Base-by-base conservation (phyloP, 2,797 vertebrate species). In the Coranthus polyacanthus region DNA sequence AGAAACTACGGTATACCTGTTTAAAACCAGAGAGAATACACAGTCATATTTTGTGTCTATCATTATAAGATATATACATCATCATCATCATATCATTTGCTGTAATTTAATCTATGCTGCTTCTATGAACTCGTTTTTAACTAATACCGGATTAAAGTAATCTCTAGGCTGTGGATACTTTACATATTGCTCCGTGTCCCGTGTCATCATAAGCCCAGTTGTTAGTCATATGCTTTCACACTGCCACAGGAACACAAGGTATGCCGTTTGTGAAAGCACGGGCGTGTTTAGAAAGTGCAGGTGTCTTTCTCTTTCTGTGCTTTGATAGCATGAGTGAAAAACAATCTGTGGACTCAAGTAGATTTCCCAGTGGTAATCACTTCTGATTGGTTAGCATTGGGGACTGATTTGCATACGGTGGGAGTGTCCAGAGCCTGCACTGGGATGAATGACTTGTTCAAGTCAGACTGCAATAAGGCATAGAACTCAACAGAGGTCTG, bases 381-480 rank as follows among this genome's bases (percentile, higher is more conserved):
- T 74, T 79, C 78, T 83, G 77, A 93, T 94, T 94, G 93, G 94
- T 74, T 79, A 52, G 45, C 21, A 67, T 6, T 2, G 5, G 60
- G 56, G 63, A 38, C 21, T 82, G 61, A 93, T 94, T 93, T 91
- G 83, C 92, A 94, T 94, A 70, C 10, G 38, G 87, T 84, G 90
- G 94, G 94, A 85, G 94, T 93, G 92, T 82, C 91, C 82, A 85
- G 49, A 79, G 74, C 75, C 78, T 60, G 81, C 72, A 79, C 67
- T 75, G 76, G 87, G 87, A 93, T 93, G 92, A 94, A 93, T 91
- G 92, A 90, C 84, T 91, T 75, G 82, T 87, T 90, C 87, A 86
- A 88, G 83, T 89, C 92, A 94, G 87, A 92, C 41, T 71, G 91
- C 79, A 89, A 85, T 72, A 84, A 86, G 84, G 72, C 88, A 81